Conservation (phyloP, 2,888 invertebrate species). For the Chrysina gloriosa region DNA sequence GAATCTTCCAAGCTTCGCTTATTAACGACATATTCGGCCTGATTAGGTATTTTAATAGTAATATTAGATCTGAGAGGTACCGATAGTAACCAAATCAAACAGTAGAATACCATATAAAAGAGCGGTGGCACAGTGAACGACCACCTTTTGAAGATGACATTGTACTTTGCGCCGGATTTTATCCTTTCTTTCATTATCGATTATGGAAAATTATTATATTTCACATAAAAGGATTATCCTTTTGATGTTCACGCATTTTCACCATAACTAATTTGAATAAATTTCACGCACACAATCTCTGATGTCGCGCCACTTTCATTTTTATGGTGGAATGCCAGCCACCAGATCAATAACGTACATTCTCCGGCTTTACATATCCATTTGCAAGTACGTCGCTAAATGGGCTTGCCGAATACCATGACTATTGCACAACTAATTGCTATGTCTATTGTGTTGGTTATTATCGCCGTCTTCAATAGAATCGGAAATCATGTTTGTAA, state of each 20-base stretch:
- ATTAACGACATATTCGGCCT: slow-evolving; percentile 51
- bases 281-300: slow-evolving; percentile 22
- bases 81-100: slow-evolving; percentile 67
- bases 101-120: slow-evolving; percentile 69
- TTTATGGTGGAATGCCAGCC: slow-evolving; percentile 1
- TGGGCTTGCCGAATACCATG: neutral
- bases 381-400: neutral
- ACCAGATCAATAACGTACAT: slow-evolving; percentile 31
- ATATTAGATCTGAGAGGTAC: slow-evolving; percentile 62
- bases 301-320: slow-evolving; percentile 28
- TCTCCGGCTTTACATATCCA: slow-evolving; percentile 3
- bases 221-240: neutral
- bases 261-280: slow-evolving; percentile 18
- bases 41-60: slow-evolving; percentile 52
- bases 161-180: neutral
- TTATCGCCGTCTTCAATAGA: neutral
- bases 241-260: slow-evolving; percentile 9
- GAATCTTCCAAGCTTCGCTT: slow-evolving; percentile 56
- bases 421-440: neutral
- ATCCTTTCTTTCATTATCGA: slow-evolving; percentile 14
- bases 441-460: neutral
- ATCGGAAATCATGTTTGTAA: neutral
- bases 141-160: slow-evolving; percentile 64
- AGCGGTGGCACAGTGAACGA: slow-evolving; percentile 69
- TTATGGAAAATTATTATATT: neutral